Evolutionary conservation across 2,113 vertebrate species (phyloP).

Genomic region (Aplodontia rufa): DNA sequence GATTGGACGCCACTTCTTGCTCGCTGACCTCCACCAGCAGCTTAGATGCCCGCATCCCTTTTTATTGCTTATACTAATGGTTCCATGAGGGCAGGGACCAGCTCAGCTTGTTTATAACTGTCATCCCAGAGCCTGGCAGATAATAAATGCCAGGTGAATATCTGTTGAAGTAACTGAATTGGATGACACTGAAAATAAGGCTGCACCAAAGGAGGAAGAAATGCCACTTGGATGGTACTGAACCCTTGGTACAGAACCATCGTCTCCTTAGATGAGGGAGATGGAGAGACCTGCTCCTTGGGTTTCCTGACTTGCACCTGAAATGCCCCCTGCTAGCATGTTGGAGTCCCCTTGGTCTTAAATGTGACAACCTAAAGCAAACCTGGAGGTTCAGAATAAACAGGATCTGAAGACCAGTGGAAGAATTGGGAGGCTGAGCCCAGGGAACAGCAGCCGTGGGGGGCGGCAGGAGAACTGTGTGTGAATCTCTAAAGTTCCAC

Average conservation of each 20-base stretch:
- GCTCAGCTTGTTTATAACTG: neutral
- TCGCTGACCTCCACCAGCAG: neutral
- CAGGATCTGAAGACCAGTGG: neutral
- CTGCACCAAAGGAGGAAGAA: neutral
- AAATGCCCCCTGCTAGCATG: neutral
- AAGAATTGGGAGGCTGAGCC: neutral
- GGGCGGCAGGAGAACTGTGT: neutral
- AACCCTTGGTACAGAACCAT: neutral
- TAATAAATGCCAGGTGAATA: neutral
- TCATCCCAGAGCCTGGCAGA: neutral
- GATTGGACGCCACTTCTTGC: neutral
- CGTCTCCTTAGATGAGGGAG: neutral
- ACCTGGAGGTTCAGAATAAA: neutral
- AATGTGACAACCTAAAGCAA: neutral
- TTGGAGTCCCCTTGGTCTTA: neutral
- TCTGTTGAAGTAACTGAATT: neutral
- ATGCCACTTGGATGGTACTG: neutral
- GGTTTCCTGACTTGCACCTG: neutral
- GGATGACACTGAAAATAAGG: neutral
- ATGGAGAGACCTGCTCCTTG: neutral
- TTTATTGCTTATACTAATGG: neutral
- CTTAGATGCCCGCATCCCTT: neutral
- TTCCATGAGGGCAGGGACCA: neutral
- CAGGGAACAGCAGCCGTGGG: accelerated
- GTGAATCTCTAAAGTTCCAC: neutral